These are phyloP conservation scores for Phoxinus phoxinus DNA, from an alignment of 2,113 vertebrate genomes.

Conservation along the genomic window DNA sequence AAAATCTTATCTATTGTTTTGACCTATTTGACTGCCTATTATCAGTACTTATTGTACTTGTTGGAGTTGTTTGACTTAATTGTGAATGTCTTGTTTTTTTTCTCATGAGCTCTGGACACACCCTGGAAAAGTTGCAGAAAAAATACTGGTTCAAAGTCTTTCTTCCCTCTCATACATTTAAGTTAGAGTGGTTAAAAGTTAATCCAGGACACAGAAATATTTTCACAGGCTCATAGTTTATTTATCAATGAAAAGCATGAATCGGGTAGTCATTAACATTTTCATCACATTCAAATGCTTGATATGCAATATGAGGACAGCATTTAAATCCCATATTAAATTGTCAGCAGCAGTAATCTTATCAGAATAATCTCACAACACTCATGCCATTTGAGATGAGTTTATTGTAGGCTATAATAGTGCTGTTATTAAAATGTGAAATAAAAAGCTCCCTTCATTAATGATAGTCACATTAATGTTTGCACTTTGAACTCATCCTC, in stretches of 20 bases:
- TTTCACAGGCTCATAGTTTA: background rate
- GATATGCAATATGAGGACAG: background rate
- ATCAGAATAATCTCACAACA: background rate
- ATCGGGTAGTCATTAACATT: background rate
- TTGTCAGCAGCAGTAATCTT: constrained; percentile 6
- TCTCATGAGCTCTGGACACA: constrained; percentile 1
- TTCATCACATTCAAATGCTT: background rate
- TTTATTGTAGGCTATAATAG: background rate
- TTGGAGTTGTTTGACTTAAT: background rate
- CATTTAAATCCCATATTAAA: constrained; percentile 30
- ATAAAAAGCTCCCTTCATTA: background rate
- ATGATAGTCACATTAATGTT: background rate
- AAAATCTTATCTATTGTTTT: constrained; percentile 9
- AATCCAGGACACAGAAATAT: background rate
- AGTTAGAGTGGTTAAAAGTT: background rate
- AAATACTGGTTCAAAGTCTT: constrained; percentile 12
- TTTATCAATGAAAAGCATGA: background rate
- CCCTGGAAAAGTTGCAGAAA: background rate
- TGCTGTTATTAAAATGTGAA: background rate
- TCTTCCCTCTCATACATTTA: background rate
- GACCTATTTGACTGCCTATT: background rate
- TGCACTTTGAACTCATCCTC: background rate
- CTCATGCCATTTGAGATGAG: background rate
- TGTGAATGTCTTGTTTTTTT: background rate
- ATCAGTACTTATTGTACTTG: background rate